Evolutionary conservation across 2,888 invertebrate species (phyloP), one percentile per base, ranked within the genome.

Genomic region (Parnassius glacialis): DNA sequence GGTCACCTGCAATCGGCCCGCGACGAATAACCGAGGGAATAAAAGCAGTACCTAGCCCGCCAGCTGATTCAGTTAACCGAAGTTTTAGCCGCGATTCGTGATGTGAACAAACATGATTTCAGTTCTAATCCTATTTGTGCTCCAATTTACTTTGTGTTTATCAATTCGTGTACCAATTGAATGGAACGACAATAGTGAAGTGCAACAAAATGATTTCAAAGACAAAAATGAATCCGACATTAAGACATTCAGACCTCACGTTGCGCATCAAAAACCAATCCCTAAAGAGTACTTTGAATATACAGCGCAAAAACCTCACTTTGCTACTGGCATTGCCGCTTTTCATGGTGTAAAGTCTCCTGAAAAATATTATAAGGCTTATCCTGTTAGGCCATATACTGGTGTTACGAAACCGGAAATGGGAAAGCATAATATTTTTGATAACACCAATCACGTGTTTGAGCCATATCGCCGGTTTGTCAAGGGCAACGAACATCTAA

Each of bases 1-100:
- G 85, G 83, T 76, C 74, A 67, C 68, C 70, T 74, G 85, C 81
- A 89, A 90, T 85, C 83, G 85, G 84, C 74, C 80, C 85, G 87
- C 84, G 75, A 85, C 84, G 80, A 78, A 76, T 76, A 74, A 85
- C 89, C 89, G 90, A 92, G 85, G 85, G 87, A 83, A 91, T 92
- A 92, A 90, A 92, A 87, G 88, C 82, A 75, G 79, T 83, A 75
- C 77, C 67, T 74, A 69, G 70, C 71, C 79, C 75, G 72, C 73
- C 78, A 81, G 76, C 78, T 81, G 75, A 83, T 84, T 85, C 87
- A 92, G 92, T 92, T 81, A 76, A 79, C 80, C 81, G 79, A 74
- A 74, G 80, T 73, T 71, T 71, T 74, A 68, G 79, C 73, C 83
- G 82, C 81, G 83, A 78, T 64, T 64, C 86, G 90, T 86, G 82